phyloP scores from a whole-genome alignment of 2,113 vertebrate genomes.

The Myanophis thanlyinensis region DNA sequence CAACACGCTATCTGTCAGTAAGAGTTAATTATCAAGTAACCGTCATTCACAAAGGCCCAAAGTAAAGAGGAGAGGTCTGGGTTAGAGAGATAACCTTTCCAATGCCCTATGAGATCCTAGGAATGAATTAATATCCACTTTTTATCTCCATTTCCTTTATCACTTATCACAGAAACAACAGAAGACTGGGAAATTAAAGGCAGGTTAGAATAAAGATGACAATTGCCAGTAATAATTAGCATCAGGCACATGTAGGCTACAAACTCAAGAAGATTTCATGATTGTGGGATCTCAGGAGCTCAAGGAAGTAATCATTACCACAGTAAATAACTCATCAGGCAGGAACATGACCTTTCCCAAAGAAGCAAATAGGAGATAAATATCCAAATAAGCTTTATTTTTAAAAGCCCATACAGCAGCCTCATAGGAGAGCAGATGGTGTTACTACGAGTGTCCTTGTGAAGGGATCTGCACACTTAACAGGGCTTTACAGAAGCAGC shows the following conservation, averaged over 20 bases:
- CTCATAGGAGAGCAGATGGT: slow-evolving; percentile 11
- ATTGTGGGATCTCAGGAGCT: background rate
- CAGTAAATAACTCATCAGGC: slow-evolving; percentile 38
- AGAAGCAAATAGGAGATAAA: slow-evolving; percentile 17
- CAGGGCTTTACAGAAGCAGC: background rate
- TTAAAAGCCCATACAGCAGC: background rate
- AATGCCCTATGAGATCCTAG: slow-evolving; percentile 24
- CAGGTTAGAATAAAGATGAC: slow-evolving; percentile 53
- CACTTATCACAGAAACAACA: slow-evolving; percentile 43
- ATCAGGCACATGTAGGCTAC: background rate
- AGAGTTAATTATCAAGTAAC: slow-evolving; percentile 14
- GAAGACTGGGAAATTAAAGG: slow-evolving; percentile 57
- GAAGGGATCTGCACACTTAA: slow-evolving; percentile 9
- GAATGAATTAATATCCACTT: slow-evolving; percentile 38
- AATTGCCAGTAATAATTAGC: background rate
- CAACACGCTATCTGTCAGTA: slow-evolving; percentile 6
- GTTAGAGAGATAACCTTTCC: slow-evolving; percentile 33
- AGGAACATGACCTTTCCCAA: slow-evolving; percentile 40
- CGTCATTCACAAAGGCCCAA: background rate
- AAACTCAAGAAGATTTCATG: slow-evolving; percentile 18
- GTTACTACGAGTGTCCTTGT: background rate
- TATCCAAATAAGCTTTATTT: background rate
- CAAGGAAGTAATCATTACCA: background rate
- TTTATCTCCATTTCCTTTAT: slow-evolving; percentile 7
- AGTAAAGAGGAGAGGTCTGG: background rate